phyloP scores from a whole-genome alignment of 2,113 vertebrate genomes.

The Amphilophus citrinellus region DNA sequence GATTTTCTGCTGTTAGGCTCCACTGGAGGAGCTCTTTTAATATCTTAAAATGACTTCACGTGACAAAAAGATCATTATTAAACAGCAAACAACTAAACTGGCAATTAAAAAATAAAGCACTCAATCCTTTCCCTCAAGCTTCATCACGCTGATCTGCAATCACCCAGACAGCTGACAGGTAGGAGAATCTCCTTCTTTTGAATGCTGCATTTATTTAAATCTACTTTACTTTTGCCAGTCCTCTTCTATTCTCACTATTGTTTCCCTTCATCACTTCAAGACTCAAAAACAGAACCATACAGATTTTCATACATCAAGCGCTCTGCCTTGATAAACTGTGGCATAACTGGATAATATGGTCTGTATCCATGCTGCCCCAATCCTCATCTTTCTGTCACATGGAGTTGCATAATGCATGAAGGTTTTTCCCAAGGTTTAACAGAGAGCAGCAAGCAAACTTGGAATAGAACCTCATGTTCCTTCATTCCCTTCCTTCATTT shows the following conservation, averaged over 20 bases:
- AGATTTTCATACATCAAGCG: constrained; percentile 11
- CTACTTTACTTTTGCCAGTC: neutral
- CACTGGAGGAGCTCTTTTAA: neutral
- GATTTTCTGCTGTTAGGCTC: neutral
- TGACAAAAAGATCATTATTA: constrained; percentile 4
- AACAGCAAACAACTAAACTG: neutral
- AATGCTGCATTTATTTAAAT: neutral
- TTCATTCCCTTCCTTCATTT: neutral
- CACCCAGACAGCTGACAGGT: constrained; percentile 1
- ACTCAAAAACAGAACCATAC: constrained; percentile 28
- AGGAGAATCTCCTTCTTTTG: neutral
- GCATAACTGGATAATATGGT: constrained; percentile 50
- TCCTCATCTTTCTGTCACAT: constrained; percentile 50
- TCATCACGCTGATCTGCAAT: neutral
- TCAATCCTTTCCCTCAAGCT: neutral
- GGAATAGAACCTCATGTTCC: neutral
- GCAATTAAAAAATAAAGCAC: neutral
- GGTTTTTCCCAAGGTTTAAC: constrained; percentile 35
- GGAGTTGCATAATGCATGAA: constrained; percentile 54
- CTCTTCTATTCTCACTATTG: neutral
- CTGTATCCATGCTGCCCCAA: constrained; percentile 28
- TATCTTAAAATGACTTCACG: neutral
- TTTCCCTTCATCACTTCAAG: constrained; percentile 6
- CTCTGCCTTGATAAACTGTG: constrained; percentile 44
- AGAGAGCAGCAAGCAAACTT: constrained; percentile 41